Percentiles rank a stretch among this genome's conserved stretches.
Conservation (phyloP, 2,113 vertebrate species). For the Myotis lucifugus region DNA sequence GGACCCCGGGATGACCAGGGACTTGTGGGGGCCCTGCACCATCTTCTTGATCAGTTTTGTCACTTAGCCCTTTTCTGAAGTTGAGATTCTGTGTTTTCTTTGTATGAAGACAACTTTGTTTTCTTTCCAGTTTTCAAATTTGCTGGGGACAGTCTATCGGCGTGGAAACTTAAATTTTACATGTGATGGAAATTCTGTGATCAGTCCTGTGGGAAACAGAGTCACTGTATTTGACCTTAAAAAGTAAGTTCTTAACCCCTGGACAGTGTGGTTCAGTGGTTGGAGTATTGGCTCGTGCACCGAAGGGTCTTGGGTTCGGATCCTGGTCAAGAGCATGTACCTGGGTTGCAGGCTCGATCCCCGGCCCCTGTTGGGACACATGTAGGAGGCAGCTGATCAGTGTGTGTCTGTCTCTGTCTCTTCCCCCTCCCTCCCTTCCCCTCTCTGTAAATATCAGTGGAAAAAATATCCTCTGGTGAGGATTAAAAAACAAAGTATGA, state of each 20-base stretch:
- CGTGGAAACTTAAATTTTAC: slow-evolving; percentile 94
- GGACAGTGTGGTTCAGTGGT: neutral
- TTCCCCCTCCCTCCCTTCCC: neutral
- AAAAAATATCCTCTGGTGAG: no score
- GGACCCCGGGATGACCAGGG: no score
- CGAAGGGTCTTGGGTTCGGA: neutral
- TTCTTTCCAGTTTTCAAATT: slow-evolving; percentile 91
- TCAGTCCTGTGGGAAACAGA: slow-evolving; percentile 97
- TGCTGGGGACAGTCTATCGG: slow-evolving; percentile 95
- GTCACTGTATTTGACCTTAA: slow-evolving; percentile 94
- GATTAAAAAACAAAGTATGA: no score
- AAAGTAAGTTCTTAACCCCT: slow-evolving; percentile 86
- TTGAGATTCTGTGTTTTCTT: neutral
- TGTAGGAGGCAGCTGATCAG: no score
- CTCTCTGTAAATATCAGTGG: neutral
- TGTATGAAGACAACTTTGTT: neutral
- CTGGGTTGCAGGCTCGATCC: neutral
- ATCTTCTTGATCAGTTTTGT: neutral
- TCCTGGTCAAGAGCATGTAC: neutral
- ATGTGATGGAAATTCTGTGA: slow-evolving; percentile 90
- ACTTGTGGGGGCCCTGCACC: rapidly evolving
- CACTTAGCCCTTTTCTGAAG: neutral
- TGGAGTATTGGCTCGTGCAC: neutral
- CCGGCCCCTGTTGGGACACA: no score
- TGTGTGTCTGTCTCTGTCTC: neutral